Conservation (phyloP, 2,797 vertebrate species). For the Eulemur mongoz region DNA sequence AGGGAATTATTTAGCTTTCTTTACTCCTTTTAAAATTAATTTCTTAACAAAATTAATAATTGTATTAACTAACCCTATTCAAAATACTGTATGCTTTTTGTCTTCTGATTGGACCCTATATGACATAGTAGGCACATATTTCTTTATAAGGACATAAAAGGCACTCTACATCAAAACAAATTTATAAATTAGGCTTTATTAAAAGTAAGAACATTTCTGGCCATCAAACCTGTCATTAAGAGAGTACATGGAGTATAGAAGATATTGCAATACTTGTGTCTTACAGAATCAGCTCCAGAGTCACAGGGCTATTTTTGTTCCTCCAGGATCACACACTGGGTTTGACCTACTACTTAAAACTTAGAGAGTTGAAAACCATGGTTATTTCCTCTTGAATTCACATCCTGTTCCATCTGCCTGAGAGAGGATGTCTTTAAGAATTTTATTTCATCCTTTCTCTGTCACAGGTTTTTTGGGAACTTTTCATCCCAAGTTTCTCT, state of each 20-base stretch:
- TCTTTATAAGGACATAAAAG: neutral
- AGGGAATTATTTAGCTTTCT: neutral
- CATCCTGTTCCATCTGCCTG: neutral
- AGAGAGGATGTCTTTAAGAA: neutral
- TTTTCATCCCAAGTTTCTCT: neutral
- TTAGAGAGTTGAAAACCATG: neutral
- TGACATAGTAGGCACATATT: neutral
- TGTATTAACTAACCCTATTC: neutral
- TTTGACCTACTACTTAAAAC: neutral
- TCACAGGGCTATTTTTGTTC: neutral
- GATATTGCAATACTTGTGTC: neutral
- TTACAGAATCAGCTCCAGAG: neutral
- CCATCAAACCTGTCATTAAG: neutral
- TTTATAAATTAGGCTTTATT: neutral
- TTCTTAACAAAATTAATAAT: neutral
- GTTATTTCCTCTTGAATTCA: neutral
- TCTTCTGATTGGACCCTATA: neutral
- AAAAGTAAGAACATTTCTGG: neutral
- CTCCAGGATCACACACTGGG: neutral
- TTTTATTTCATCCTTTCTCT: neutral
- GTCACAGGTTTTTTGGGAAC: neutral
- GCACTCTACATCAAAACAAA: neutral
- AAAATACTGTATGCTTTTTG: neutral
- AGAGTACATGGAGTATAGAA: neutral
- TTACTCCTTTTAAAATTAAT: neutral